Percentiles rank a stretch among this genome's conserved stretches.
These are phyloP conservation scores for Hydrotaea diabolus DNA, from an alignment of 2,888 invertebrate genomes.

Conservation along the genomic window DNA sequence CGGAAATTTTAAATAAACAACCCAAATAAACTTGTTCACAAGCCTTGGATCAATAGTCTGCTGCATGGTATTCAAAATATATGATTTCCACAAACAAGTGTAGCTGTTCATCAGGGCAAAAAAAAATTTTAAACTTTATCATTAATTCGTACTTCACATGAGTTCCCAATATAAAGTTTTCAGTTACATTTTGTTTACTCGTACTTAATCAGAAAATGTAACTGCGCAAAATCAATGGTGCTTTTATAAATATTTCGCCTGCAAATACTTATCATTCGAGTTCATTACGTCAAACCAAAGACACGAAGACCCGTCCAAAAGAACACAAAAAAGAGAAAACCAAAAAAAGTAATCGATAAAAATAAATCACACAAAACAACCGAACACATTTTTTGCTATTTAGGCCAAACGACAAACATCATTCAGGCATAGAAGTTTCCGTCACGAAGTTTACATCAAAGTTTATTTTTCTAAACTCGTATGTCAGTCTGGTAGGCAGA, in stretches of 20 bases:
- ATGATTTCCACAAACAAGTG: too few species aligned
- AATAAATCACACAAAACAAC: slow-evolving; percentile 38
- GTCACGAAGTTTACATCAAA: slow-evolving; percentile 50
- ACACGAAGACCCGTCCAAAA: slow-evolving; percentile 78
- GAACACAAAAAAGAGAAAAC: slow-evolving; percentile 35
- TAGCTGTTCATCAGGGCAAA: too few species aligned
- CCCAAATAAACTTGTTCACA: too few species aligned
- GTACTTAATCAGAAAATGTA: too few species aligned
- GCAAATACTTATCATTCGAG: slow-evolving; percentile 41
- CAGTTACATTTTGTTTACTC: too few species aligned
- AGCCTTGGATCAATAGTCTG: too few species aligned
- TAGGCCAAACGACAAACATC: slow-evolving; percentile 57
- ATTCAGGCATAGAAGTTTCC: slow-evolving; percentile 60
- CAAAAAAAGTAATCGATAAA: slow-evolving; percentile 34
- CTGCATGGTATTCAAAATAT: too few species aligned
- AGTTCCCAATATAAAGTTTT: too few species aligned
- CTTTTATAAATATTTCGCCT: not conserved
- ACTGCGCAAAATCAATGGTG: not conserved
- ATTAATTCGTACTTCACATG: too few species aligned
- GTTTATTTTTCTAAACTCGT: slow-evolving; percentile 49
- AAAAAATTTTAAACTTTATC: too few species aligned
- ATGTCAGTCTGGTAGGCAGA: too few species aligned
- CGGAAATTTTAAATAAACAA: too few species aligned
- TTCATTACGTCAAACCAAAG: slow-evolving; percentile 60
- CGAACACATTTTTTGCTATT: slow-evolving; percentile 50